phyloP scores from a whole-genome alignment of 2,888 invertebrate species.

The Macrosiphum euphorbiae region DNA sequence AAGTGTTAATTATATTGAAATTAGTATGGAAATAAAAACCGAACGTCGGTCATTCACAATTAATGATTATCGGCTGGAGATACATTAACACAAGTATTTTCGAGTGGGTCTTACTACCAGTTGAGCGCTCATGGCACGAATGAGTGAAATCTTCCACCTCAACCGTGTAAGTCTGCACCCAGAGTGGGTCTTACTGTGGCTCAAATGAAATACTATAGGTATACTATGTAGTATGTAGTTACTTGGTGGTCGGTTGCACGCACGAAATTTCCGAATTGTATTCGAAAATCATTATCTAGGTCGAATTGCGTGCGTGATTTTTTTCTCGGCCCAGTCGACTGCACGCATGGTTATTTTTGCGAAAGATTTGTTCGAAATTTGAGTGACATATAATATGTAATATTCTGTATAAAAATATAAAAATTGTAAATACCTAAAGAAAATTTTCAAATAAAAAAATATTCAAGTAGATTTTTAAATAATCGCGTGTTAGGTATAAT shows the following conservation, averaged over 20 bases:
- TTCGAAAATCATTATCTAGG: not conserved
- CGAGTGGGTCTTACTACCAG: not conserved
- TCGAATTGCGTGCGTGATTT: not conserved
- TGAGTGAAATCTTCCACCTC: not conserved
- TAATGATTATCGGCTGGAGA: not conserved
- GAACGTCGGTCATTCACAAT: not conserved
- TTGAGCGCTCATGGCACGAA: not conserved
- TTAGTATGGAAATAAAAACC: not conserved
- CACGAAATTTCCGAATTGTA: not conserved
- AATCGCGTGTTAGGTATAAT: not conserved
- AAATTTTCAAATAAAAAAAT: not conserved
- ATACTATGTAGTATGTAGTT: too few species aligned
- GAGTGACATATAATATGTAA: not conserved
- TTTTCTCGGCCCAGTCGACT: not conserved
- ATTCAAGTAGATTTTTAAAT: not conserved
- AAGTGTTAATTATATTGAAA: not conserved
- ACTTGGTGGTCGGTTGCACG: not conserved
- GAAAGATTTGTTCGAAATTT: not conserved
- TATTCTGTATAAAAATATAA: not conserved
- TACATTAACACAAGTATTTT: not conserved
- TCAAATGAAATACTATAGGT: not conserved
- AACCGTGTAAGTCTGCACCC: not conserved
- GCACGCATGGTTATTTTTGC: not conserved
- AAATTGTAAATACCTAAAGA: not conserved
- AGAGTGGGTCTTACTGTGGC: not conserved